Percentiles rank a stretch among this genome's conserved stretches.
Evolutionary conservation across 2,888 invertebrate genomes (phyloP).

Genomic region (Limulus polyphemus): DNA sequence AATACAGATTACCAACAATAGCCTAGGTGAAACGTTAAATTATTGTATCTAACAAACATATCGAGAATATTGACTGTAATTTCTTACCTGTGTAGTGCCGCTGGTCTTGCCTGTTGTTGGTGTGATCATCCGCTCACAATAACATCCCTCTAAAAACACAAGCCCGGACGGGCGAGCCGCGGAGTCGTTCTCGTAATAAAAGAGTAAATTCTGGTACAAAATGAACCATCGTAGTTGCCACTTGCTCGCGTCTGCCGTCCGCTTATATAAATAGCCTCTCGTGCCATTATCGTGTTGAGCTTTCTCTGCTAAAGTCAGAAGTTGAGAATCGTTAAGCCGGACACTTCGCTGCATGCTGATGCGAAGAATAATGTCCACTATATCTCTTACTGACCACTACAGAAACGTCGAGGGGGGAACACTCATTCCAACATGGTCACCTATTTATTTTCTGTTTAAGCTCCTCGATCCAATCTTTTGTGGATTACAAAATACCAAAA

Average conservation of each 20-base stretch:
- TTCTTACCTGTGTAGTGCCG: too few relatives aligned
- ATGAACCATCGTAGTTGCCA: constrained; percentile 55
- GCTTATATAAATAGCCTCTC: constrained; percentile 70
- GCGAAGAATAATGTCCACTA: too few relatives aligned
- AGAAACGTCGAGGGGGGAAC: too few relatives aligned
- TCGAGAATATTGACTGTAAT: too few relatives aligned
- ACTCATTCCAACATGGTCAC: too few relatives aligned
- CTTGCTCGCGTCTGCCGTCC: constrained; percentile 69
- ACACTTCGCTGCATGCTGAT: constrained; percentile 61
- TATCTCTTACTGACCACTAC: too few relatives aligned
- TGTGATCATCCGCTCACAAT: constrained; percentile 60
- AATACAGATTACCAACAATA: too few relatives aligned
- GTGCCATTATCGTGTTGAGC: constrained; percentile 74
- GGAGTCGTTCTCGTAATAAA: constrained; percentile 77
- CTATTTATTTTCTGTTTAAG: too few relatives aligned
- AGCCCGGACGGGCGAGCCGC: constrained; percentile 58
- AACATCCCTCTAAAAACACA: constrained; percentile 73
- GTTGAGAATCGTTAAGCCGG: constrained; percentile 70
- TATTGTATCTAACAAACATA: too few relatives aligned
- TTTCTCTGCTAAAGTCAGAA: constrained; percentile 67
- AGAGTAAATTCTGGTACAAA: constrained; percentile 65
- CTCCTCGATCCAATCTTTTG: too few relatives aligned
- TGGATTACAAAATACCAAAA: too few relatives aligned
- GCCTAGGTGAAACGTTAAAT: too few relatives aligned
- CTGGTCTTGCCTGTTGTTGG: constrained; percentile 20